Conservation (phyloP, 2,797 vertebrate genomes). For the Lacerta agilis region DNA sequence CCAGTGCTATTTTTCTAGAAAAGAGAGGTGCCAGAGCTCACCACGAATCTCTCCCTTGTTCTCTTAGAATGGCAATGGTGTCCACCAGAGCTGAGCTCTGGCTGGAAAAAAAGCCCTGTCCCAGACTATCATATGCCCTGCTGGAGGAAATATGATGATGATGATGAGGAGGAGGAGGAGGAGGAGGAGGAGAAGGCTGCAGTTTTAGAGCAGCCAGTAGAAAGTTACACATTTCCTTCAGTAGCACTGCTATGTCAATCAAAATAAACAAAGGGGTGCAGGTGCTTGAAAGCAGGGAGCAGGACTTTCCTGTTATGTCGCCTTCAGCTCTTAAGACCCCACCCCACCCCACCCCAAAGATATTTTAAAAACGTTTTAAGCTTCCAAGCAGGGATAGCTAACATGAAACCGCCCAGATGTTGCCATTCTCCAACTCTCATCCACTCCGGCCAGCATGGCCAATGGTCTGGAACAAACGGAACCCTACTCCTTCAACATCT, state of each 20-base stretch:
- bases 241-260: background rate
- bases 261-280: background rate
- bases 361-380: background rate
- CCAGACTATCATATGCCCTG: background rate
- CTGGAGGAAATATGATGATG: background rate
- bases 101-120: background rate
- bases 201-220: background rate
- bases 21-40: too few relatives aligned
- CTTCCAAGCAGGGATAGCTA: background rate
- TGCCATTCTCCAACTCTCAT: too few relatives aligned
- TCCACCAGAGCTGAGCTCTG: too few relatives aligned
- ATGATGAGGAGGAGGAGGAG: too few relatives aligned
- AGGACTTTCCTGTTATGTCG: background rate
- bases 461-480: too few relatives aligned
- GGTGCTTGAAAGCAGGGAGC: background rate
- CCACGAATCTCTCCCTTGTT: too few relatives aligned
- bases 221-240: background rate
- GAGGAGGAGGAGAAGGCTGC: too few relatives aligned
- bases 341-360: background rate
- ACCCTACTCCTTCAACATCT: too few relatives aligned
- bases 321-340: background rate
- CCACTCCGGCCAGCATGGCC: too few relatives aligned
- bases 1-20: too few relatives aligned
- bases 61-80: too few relatives aligned
- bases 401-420: too few relatives aligned